Evolutionary conservation across 1,140 invertebrate genomes (phyloP).

Genomic region (Ectropis grisescens): DNA sequence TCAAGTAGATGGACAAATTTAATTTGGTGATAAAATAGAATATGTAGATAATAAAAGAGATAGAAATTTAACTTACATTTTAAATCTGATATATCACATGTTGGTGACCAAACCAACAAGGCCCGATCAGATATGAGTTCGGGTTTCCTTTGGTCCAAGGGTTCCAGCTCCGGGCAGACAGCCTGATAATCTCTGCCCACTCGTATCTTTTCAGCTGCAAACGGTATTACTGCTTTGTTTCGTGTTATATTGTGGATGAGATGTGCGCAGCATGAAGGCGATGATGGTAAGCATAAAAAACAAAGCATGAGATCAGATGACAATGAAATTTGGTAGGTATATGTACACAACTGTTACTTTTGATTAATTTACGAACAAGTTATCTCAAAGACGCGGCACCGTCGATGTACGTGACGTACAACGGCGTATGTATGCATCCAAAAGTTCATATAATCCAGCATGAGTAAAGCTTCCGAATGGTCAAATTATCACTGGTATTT

Average conservation of each 20-base stretch:
- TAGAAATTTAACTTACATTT: constrained; percentile 78
- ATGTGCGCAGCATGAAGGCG: constrained; percentile 52
- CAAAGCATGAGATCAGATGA: constrained; percentile 47
- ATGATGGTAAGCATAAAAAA: constrained; percentile 65
- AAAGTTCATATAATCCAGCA: no score
- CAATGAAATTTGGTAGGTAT: no score
- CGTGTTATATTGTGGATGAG: constrained; percentile 50
- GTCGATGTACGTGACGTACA: no score
- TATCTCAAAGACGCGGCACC: no score
- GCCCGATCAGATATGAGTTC: constrained; percentile 84
- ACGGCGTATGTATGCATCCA: no score
- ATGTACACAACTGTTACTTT: neutral
- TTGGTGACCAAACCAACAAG: constrained; percentile 95
- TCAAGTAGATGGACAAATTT: no score
- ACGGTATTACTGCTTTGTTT: constrained; percentile 71
- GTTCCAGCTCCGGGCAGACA: constrained; percentile 84
- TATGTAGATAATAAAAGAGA: neutral
- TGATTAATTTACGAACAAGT: no score
- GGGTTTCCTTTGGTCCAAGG: constrained; percentile 73
- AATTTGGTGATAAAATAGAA: constrained; percentile 5
- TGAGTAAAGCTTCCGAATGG: no score
- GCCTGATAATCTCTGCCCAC: constrained; percentile 96
- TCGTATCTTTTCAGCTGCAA: constrained; percentile 91
- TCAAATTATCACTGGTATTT: no score
- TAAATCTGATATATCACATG: constrained; percentile 85